Evolutionary conservation across 2,113 vertebrate species (phyloP).

Genomic region (Tamias sibiricus): DNA sequence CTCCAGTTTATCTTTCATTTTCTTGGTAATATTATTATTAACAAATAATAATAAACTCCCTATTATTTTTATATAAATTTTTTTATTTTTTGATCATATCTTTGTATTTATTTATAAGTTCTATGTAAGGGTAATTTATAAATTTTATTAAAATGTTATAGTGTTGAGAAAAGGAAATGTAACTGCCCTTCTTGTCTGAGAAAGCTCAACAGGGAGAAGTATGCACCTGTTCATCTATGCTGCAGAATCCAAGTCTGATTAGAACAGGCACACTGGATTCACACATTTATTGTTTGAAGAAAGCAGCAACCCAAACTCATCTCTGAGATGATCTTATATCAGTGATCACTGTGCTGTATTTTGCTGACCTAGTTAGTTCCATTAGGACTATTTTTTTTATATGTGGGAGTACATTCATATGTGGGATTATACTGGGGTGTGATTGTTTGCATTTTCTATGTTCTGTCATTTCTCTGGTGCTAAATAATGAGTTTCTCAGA

Average conservation of each 20-base stretch:
- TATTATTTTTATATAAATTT: not conserved
- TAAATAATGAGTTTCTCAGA: not conserved
- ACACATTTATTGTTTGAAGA: no score
- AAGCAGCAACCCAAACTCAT: fast-evolving
- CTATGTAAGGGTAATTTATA: not conserved
- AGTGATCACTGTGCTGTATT: not conserved
- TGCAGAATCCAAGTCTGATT: not conserved
- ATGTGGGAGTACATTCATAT: not conserved
- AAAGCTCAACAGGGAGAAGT: not conserved
- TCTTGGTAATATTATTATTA: not conserved
- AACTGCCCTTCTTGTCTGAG: not conserved
- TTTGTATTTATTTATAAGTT: not conserved
- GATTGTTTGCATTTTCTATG: no score
- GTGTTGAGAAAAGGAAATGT: fast-evolving
- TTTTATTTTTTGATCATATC: fast-evolving
- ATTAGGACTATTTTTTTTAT: not conserved
- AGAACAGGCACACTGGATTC: fast-evolving
- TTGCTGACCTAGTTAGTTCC: not conserved
- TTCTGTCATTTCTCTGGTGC: not conserved
- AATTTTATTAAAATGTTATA: not conserved
- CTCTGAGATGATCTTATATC: not conserved
- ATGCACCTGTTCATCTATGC: not conserved
- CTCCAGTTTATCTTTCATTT: not conserved
- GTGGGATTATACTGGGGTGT: fast-evolving
- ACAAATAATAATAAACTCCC: not conserved